Evolutionary conservation across 1,140 invertebrate species (phyloP).

Genomic region (Macrobrachium nipponense): DNA sequence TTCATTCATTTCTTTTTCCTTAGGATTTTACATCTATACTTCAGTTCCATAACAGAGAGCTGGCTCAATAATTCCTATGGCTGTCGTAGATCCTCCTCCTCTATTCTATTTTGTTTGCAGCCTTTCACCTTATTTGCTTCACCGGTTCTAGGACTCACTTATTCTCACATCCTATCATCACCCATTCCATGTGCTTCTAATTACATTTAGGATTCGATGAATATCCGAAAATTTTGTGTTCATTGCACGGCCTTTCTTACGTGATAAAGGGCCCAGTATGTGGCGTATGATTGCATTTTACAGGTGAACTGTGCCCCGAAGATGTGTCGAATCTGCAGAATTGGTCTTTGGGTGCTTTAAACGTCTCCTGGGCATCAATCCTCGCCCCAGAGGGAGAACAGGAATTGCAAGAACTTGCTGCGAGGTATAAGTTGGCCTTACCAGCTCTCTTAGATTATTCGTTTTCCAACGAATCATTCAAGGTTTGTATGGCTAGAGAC

Average conservation of each 20-base stretch:
- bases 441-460: slow-evolving; percentile 17
- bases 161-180: too few relatives aligned
- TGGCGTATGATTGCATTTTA: background rate
- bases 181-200: too few relatives aligned
- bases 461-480: slow-evolving; percentile 39
- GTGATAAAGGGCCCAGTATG: background rate
- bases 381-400: slow-evolving; percentile 16
- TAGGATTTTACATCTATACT: too few relatives aligned
- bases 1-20: too few relatives aligned
- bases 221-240: background rate
- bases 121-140: too few relatives aligned
- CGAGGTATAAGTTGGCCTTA: slow-evolving; percentile 20
- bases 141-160: too few relatives aligned
- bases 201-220: background rate
- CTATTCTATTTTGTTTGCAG: too few relatives aligned
- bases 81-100: too few relatives aligned
- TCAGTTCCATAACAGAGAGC: too few relatives aligned
- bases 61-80: too few relatives aligned
- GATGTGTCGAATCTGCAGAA: slow-evolving; percentile 9
- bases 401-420: slow-evolving; percentile 19
- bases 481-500: background rate
- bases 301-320: slow-evolving; percentile 33
- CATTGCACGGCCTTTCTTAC: background rate
- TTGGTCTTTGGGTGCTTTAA: slow-evolving; percentile 18
- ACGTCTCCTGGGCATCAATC: background rate